A percentile compares a stretch with the other conserved stretches of the same genome.
Conservation (phyloP, 2,113 vertebrate species). For the Sus scrofa region DNA sequence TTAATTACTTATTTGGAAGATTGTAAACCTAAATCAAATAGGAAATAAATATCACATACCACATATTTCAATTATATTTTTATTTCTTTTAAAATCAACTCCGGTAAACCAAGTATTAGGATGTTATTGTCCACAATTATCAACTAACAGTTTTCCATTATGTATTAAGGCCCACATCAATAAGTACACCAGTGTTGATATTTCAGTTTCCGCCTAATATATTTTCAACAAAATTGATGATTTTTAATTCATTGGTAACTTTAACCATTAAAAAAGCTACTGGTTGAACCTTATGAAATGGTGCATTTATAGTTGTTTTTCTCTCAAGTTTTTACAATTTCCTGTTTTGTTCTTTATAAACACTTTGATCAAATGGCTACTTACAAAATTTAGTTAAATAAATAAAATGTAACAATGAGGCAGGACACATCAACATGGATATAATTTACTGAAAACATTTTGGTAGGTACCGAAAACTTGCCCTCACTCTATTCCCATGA, state of each 20-base stretch:
- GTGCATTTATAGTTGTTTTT: neutral
- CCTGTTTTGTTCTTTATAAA: neutral
- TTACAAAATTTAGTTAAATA: neutral
- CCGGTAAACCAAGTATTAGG: neutral
- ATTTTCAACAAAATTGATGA: neutral
- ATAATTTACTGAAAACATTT: neutral
- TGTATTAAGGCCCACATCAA: neutral
- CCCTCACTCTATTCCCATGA: neutral
- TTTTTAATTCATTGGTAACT: constrained; percentile 35
- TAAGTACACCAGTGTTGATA: neutral
- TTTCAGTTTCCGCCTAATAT: constrained; percentile 3
- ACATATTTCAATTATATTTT: neutral
- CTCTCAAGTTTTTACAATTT: neutral
- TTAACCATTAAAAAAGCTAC: neutral
- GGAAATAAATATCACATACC: neutral
- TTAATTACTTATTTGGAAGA: neutral
- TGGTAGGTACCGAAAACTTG: neutral
- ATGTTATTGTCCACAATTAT: neutral
- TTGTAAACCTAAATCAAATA: neutral
- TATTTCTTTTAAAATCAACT: constrained; percentile 7
- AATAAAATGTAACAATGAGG: neutral
- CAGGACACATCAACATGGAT: neutral
- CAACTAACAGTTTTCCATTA: neutral
- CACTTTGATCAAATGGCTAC: neutral
- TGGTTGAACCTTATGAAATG: neutral